Evolutionary conservation across 2,113 vertebrate genomes (phyloP), one percentile per base, ranked within the genome.

Genomic region (Zosterops borbonicus): DNA sequence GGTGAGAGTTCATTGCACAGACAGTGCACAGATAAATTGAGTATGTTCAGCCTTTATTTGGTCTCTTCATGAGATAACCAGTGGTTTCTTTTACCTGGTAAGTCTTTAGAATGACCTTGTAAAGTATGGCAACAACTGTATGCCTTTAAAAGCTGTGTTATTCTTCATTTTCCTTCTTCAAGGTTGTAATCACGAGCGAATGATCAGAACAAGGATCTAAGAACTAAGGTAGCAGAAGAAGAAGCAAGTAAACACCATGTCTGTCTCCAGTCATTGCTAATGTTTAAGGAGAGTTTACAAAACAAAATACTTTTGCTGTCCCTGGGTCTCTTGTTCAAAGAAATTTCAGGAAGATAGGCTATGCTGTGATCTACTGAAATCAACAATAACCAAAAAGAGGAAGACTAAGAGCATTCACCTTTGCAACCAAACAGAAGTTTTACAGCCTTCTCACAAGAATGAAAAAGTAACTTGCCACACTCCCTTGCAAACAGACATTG

Each of bases 1-100:
- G 92, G 93, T 95, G 93, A 97, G 90, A 95, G 95, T 95, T 97
- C 97, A 97, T 17, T 81, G 92, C 92, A 96, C 95, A 95, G 95
- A 97, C 9, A 95, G 71, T 3, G 6, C 88, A 90, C 70, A 90
- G 92, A 95, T 92, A 92, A 95, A 95, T 71, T 64, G 15, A 93
- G 4, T 67, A 92, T 14, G 63, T 75, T 84, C 85, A 74, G 75
- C 59, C 70, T 90, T 82, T 41, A 65, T 71, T 42, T 79, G 50
- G 80, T 80, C n/a, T 87, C 60, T 83, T 64, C 31, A 24, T 9
- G 16, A 96, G 77, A 95, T 50, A 92, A 95, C 74, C 23, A 71
- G 65, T 23, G 53, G 50, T 28, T 94, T 65, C 47, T 84, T 85
- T 56, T 60, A 73, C 50, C 49, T 75, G 31, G 3, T 53, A 85